Evolutionary conservation across 2,888 invertebrate species (phyloP).

Genomic region (Bugula neritina): DNA sequence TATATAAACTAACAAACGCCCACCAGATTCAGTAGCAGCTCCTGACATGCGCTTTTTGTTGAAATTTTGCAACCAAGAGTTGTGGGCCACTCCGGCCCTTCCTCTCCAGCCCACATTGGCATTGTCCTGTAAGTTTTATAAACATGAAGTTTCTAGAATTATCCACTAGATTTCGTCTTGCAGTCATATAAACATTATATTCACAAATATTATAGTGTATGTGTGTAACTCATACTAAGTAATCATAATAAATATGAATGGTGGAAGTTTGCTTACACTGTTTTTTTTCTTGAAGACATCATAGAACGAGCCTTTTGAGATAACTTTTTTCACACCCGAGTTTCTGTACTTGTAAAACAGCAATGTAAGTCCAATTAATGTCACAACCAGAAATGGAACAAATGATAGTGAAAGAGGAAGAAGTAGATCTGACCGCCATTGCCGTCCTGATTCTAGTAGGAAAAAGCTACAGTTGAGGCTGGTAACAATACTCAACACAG

Average conservation of each 20-base stretch:
- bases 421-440: neutral
- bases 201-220: too few relatives aligned
- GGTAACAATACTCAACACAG: too few relatives aligned
- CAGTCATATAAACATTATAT: neutral
- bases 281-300: neutral
- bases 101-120: neutral
- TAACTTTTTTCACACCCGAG: neutral
- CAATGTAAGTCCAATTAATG: neutral
- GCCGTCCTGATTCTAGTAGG: too few relatives aligned
- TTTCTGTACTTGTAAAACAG: neutral
- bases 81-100: neutral
- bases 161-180: too few relatives aligned
- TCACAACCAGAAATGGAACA: neutral
- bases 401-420: neutral
- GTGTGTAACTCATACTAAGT: too few relatives aligned
- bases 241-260: neutral
- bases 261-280: neutral
- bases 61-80: neutral
- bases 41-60: neutral
- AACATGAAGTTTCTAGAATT: too few relatives aligned
- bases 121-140: too few relatives aligned
- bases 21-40: neutral
- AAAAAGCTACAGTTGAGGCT: too few relatives aligned
- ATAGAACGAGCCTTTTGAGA: neutral
- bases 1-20: too few relatives aligned